Conservation (phyloP, 2,888 invertebrate genomes). For the Noctuana brunneofusca region DNA sequence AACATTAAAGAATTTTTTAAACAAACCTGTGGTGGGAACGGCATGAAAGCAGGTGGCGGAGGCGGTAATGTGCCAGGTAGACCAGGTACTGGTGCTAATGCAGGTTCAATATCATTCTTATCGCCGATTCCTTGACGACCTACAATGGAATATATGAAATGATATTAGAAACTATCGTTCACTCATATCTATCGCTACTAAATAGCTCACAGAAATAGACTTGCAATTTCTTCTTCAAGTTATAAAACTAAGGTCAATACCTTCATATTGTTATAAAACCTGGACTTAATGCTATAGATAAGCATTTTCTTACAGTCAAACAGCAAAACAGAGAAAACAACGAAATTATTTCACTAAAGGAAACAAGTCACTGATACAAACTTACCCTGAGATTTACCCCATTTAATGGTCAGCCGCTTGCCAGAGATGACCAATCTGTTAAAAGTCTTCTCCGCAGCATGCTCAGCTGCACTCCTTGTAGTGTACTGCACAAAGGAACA, state of each 20-base stretch:
- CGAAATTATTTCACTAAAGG: too few species aligned
- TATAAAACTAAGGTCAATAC: too few species aligned
- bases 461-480: constrained; percentile 93
- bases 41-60: constrained; percentile 80
- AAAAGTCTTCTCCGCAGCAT: constrained; percentile 97
- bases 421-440: constrained; percentile 94
- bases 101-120: constrained; percentile 61
- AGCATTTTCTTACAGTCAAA: too few species aligned
- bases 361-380: neutral
- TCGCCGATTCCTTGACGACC: constrained; percentile 74
- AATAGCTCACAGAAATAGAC: too few species aligned
- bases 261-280: too few species aligned
- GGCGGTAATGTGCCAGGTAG: constrained; percentile 84
- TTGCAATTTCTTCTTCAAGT: too few species aligned
- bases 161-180: too few species aligned
- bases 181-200: too few species aligned
- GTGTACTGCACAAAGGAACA: constrained; percentile 99
- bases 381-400: constrained; percentile 96
- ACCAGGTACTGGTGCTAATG: constrained; percentile 81
- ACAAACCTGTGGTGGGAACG: constrained; percentile 75
- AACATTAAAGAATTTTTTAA: neutral
- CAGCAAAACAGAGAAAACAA: too few species aligned
- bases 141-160: constrained; percentile 40
- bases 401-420: constrained; percentile 96
- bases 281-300: too few species aligned